These are phyloP conservation scores for Scaptomyza hsui DNA, from an alignment of 1,140 invertebrate species.

Conservation along the genomic window DNA sequence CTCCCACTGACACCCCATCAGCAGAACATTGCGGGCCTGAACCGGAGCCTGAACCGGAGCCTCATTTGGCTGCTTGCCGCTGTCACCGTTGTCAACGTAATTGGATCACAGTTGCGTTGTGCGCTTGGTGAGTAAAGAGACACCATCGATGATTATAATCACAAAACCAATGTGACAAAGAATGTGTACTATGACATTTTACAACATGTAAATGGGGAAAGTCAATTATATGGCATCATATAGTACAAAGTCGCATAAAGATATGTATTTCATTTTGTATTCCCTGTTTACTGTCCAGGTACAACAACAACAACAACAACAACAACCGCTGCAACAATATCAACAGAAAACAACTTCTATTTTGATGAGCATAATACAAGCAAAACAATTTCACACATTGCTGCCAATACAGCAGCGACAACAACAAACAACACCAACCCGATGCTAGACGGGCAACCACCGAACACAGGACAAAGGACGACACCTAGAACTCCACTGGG, in stretches of 20 bases:
- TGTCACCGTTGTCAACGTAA: slow-evolving; percentile 49
- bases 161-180: too few species aligned
- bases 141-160: not conserved
- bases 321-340: slow-evolving; percentile 11
- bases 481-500: slow-evolving; percentile 5
- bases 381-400: slow-evolving; percentile 38
- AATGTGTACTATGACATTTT: too few species aligned
- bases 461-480: not conserved
- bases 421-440: slow-evolving; percentile 10
- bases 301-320: slow-evolving; percentile 37
- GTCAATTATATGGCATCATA: not conserved
- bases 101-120: slow-evolving; percentile 49
- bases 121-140: slow-evolving; percentile 49
- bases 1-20: slow-evolving; percentile 9
- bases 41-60: not conserved
- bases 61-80: slow-evolving; percentile 52
- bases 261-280: not conserved
- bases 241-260: too few species aligned
- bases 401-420: slow-evolving; percentile 14
- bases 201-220: not conserved
- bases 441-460: slow-evolving; percentile 31
- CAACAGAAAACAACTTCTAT: slow-evolving; percentile 40
- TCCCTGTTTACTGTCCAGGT: slow-evolving; percentile 22
- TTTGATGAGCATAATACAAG: slow-evolving; percentile 68
- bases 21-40: not conserved